Percentiles rank a stretch among this genome's conserved stretches.
Evolutionary conservation across 2,113 vertebrate species (phyloP).

Genomic region (Salvelinus fontinalis): DNA sequence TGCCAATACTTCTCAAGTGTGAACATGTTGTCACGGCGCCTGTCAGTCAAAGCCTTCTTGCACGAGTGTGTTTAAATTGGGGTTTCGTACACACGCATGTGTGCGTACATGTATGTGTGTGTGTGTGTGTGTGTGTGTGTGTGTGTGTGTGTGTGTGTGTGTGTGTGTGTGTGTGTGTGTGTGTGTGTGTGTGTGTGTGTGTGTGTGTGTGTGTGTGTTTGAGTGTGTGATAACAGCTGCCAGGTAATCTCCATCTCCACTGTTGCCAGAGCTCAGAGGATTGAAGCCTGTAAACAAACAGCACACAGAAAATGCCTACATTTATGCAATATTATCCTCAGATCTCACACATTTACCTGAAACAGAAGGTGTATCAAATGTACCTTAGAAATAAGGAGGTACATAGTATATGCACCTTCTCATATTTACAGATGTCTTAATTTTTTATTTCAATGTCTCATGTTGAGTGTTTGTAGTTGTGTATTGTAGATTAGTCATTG

Average conservation of each 20-base stretch:
- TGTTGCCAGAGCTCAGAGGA: slow-evolving; percentile 12
- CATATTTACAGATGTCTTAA: not conserved
- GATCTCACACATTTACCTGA: slow-evolving; percentile 1
- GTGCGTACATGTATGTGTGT: slow-evolving; percentile 32
- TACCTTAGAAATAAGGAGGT: not conserved
- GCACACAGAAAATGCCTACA: slow-evolving; percentile 19
- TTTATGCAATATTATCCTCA: not conserved
- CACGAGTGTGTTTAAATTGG: slow-evolving; percentile 49
- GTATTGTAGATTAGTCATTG: not conserved
- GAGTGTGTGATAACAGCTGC: slow-evolving; percentile 30
- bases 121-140: slow-evolving; percentile 7
- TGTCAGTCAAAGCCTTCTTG: slow-evolving; percentile 72
- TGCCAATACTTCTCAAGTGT: slow-evolving; percentile 70
- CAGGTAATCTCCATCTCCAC: slow-evolving; percentile 40
- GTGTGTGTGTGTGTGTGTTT: slow-evolving; percentile 18
- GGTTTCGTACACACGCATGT: slow-evolving; percentile 5
- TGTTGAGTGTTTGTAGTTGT: not conserved
- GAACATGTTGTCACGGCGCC: slow-evolving; percentile 63
- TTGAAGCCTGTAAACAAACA: slow-evolving; percentile 27
- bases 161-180: slow-evolving; percentile 8
- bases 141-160: slow-evolving; percentile 9
- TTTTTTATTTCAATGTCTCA: not conserved
- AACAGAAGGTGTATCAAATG: no score
- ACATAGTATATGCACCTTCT: not conserved
- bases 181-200: slow-evolving; percentile 21